Evolutionary conservation across 2,888 invertebrate species (phyloP), one percentile per base, ranked within the genome.

Genomic region (Yponomeuta plumbellus): DNA sequence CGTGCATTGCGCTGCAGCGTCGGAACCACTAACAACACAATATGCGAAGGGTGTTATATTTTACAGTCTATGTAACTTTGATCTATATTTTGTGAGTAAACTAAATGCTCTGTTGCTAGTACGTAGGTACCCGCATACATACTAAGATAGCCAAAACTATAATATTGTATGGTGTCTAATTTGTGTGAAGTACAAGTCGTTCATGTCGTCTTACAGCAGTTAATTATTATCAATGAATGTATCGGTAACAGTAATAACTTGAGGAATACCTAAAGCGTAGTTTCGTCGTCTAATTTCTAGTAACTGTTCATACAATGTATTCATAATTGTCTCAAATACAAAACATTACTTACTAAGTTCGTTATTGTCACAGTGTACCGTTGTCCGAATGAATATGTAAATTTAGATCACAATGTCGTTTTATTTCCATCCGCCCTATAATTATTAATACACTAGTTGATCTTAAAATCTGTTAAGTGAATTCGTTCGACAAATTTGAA

Each of bases 361-460:
- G 91, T 91, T 92, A 90, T 81, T 88, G 90, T 92, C 91, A 91
- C 89, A 86, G 85, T 91, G 92, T 91, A 92, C 88, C 89, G 88
- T 92, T 92, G 92, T 92, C 91, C 88, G 88, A 89, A 88, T 92
- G 88, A 91, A 88, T 90, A 89, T 89, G 89, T 88, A 87, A 87
- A 88, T 89, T 87, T 89, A 90, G 86, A 86, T 80, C 78, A 85
- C 26, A 78, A 74, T 85, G 69, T 85, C 67, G 87, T 89, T 89
- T 89, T 69, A 86, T 88, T 90, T 84, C 56, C 2, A 11, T 23
- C 21, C 21, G 22, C 59, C 20, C n/a, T 5, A 17, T 44, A n/a
- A n/a, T n/a, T 11, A 8, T 52, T 1, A 52, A 52, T 17, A 52
- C 13, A 11, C 13, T 0, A 52, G 8, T 17, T 13, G 17, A 17